These are phyloP conservation scores for Caracal caracal DNA, from an alignment of 2,113 vertebrate species.

Conservation along the genomic window DNA sequence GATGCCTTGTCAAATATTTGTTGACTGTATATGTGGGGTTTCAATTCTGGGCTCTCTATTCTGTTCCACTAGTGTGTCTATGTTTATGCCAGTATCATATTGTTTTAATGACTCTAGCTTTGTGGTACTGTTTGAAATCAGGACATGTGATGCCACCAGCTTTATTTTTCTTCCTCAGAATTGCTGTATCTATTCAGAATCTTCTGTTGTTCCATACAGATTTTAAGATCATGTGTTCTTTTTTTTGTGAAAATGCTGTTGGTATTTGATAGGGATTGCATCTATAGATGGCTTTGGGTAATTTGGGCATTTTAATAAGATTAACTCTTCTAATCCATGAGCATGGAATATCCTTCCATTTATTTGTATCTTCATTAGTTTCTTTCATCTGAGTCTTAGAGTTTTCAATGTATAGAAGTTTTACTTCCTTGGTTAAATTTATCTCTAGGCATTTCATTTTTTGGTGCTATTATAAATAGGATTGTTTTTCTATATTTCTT, in stretches of 20 bases:
- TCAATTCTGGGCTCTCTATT: no score
- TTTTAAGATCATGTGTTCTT: not conserved
- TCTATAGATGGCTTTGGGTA: not conserved
- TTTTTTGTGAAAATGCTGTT: not conserved
- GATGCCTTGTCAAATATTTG: no score
- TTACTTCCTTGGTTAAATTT: not conserved
- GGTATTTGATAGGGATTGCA: no score
- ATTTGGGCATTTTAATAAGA: not conserved
- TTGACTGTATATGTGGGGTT: no score
- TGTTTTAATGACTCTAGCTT: no score
- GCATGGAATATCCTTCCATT: not conserved
- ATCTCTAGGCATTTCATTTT: not conserved
- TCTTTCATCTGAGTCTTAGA: not conserved
- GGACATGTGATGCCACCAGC: no score
- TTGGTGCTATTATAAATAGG: not conserved
- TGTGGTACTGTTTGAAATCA: no score
- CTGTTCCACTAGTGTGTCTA: no score
- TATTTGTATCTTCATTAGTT: not conserved
- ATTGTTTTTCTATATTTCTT: not conserved
- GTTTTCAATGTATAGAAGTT: not conserved
- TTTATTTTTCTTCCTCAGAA: no score
- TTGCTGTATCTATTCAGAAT: no score
- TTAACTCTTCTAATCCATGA: not conserved
- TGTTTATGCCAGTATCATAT: no score
- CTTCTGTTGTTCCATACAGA: not conserved